Conservation (phyloP, 2,888 invertebrate genomes). For the Philereme vetulata region DNA sequence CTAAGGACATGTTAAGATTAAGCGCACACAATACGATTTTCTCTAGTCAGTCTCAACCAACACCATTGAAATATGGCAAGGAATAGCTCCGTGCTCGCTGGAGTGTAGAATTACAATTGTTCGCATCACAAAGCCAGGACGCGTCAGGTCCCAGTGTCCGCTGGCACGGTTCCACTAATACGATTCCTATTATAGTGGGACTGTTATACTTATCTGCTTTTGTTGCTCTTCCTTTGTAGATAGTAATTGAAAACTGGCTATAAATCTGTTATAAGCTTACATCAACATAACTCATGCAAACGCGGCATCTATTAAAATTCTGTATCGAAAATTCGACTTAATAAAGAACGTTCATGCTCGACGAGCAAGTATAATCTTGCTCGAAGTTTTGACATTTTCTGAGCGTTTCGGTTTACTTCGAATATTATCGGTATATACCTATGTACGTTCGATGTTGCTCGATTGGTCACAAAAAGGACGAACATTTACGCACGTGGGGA, state of each 20-base stretch:
- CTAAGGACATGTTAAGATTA: too few relatives aligned
- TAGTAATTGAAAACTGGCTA: conserved; percentile 4
- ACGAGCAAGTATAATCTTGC: too few relatives aligned
- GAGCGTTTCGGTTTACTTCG: too few relatives aligned
- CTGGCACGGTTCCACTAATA: conserved; percentile 43
- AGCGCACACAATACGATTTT: not conserved
- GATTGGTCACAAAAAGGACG: too few relatives aligned
- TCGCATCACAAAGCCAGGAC: conserved; percentile 39
- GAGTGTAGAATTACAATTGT: conserved; percentile 38
- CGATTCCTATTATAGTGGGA: conserved; percentile 39
- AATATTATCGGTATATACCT: too few relatives aligned
- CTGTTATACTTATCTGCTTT: conserved; percentile 25
- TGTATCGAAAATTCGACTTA: too few relatives aligned
- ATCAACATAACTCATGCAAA: too few relatives aligned
- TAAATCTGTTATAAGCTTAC: not conserved
- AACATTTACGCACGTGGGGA: too few relatives aligned
- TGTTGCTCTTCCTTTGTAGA: conserved; percentile 19
- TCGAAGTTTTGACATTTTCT: too few relatives aligned
- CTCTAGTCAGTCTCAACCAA: not conserved
- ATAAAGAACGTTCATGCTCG: too few relatives aligned
- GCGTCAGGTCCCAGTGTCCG: conserved; percentile 24
- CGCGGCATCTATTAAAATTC: too few relatives aligned
- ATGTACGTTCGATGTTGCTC: too few relatives aligned
- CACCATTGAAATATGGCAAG: conserved; percentile 9
- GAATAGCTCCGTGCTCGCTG: conserved; percentile 21